A percentile compares a stretch with the other conserved stretches of the same genome.
These are phyloP conservation scores for Tipula confusa DNA, from an alignment of 2,888 invertebrate genomes.

Conservation along the genomic window DNA sequence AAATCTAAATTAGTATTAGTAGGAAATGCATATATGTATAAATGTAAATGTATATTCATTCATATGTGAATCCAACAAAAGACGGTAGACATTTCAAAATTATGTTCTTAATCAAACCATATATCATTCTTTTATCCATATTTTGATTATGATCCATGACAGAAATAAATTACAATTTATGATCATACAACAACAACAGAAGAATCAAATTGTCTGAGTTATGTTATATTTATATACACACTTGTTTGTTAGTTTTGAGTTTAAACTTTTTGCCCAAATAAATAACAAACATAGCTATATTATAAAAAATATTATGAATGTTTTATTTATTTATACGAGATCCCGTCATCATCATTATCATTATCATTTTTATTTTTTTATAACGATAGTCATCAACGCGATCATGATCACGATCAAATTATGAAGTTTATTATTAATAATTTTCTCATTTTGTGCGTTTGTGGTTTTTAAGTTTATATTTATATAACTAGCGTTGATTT, in stretches of 20 bases:
- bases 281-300: not conserved
- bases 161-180: not conserved
- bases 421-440: not conserved
- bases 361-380: not conserved
- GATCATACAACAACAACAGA: not conserved
- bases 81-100: not conserved
- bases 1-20: not conserved
- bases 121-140: not conserved
- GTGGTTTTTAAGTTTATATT: not conserved
- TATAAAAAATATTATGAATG: not conserved
- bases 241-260: not conserved
- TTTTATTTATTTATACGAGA: not conserved
- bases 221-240: no score
- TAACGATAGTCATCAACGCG: not conserved
- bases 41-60: not conserved
- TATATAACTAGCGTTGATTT: not conserved
- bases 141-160: not conserved
- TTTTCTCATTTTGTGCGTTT: not conserved
- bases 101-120: not conserved
- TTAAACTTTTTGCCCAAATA: not conserved
- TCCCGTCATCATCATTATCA: not conserved
- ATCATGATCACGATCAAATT: conserved; percentile 20
- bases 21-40: not conserved
- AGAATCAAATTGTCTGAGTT: not conserved
- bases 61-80: not conserved